Evolutionary conservation across 2,797 vertebrate genomes (phyloP), one percentile per base, ranked within the genome.

Genomic region (Lindbergichthys nudifrons): DNA sequence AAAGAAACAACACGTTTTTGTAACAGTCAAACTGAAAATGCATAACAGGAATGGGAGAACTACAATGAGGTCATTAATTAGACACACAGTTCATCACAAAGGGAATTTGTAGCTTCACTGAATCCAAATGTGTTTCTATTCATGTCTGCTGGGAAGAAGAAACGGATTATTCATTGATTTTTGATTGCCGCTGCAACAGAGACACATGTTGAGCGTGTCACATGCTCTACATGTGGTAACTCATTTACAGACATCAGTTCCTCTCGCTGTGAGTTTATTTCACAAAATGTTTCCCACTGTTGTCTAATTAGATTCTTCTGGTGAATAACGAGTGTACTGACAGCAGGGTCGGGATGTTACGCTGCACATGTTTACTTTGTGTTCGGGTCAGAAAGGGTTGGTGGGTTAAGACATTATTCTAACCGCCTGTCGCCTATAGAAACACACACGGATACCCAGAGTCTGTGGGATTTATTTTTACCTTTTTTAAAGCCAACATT

Each of bases 211-310:
- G 9, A 16, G 16, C 10, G 10, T 9, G 10, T 46, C 30, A 30
- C 23, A 9, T 36, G 23, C 2, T 36, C 39, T 13, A 16, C 0
- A 42, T 32, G 14, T 43, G 3, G 32, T 23, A 13, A 51, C 15
- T 39, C 48, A 3, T 70, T 58, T 16, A 36, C 43, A 73, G 43
- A 61, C 2, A 0, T 65, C 10, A 32, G 26, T 45, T 13, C 0
- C 13, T 58, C 12, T 36, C 2, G 21, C 45, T 41, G 41, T 30
- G 19, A 36, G 43, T 69, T 83, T 52, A 63, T 75, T 19, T 74
- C 67, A 70, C 80, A 54, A 19, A 26, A 15, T 16, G 0, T 83
- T 87, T 89, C 79, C 81, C 85, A 83, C 79, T 16, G 68, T 65
- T 36, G 39, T 19, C 30, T 52, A 48, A 42, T 12, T 61, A 21